Conservation (phyloP, 2,797 vertebrate species). For the Echiichthys vipera region DNA sequence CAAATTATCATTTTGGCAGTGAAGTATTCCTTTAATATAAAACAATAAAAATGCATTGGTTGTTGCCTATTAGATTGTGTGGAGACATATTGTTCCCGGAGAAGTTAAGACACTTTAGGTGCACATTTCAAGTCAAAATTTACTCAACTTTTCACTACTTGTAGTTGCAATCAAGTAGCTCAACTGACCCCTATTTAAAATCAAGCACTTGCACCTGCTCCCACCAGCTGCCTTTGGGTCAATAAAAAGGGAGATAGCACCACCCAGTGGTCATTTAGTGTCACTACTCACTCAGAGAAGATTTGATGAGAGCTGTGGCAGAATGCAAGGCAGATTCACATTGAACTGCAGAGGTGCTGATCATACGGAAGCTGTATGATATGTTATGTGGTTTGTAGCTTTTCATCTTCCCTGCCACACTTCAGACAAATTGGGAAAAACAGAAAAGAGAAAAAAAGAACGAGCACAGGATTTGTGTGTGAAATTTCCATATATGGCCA, state of each 20-base stretch:
- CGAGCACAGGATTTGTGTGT: background rate
- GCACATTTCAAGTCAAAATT: conserved; percentile 7
- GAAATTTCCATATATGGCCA: conserved; percentile 16
- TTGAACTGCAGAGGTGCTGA: conserved; percentile 28
- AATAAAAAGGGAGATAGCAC: conserved; percentile 45
- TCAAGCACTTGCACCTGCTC: conserved; percentile 33
- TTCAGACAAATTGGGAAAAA: background rate
- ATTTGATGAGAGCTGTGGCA: background rate
- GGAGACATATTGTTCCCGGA: background rate
- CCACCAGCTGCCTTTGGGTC: background rate
- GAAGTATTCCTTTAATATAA: background rate
- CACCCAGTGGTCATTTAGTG: conserved; percentile 60
- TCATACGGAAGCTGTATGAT: conserved; percentile 24
- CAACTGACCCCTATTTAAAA: conserved; percentile 5
- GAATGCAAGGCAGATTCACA: background rate
- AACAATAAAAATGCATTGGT: background rate
- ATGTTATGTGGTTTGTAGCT: conserved; percentile 1
- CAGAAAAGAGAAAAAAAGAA: background rate
- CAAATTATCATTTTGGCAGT: too few species aligned
- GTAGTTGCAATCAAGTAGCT: conserved; percentile 5
- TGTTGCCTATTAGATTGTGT: background rate
- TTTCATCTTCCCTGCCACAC: conserved; percentile 1
- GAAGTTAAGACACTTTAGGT: background rate
- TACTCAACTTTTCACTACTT: background rate
- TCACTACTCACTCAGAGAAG: conserved; percentile 35